phyloP scores from a whole-genome alignment of 2,113 vertebrate species.

The Hippocampus zosterae region DNA sequence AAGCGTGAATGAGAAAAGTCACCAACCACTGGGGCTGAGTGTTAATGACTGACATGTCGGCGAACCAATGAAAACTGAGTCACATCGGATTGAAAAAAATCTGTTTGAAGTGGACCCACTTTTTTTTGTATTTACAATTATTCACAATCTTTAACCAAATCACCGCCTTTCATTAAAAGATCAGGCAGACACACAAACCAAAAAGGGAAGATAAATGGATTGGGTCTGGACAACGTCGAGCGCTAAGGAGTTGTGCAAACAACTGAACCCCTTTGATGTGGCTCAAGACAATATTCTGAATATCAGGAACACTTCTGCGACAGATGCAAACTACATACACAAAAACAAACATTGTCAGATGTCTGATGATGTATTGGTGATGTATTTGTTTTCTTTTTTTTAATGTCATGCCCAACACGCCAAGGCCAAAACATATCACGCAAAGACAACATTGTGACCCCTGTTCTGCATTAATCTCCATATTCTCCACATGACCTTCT shows the following conservation, averaged over 20 bases:
- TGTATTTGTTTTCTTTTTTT: background rate
- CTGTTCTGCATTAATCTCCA: background rate
- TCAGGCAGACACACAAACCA: conserved; percentile 21
- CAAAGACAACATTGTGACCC: no score
- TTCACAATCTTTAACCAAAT: conserved; percentile 62
- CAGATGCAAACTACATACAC: background rate
- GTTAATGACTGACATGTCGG: no score
- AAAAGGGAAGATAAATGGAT: conserved; percentile 38
- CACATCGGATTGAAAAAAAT: no score
- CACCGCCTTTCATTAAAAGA: conserved; percentile 68
- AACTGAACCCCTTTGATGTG: background rate
- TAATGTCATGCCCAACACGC: no score
- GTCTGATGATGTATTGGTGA: background rate
- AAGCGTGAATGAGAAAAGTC: no score
- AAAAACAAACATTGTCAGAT: background rate
- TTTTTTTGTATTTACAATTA: background rate
- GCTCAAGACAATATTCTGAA: background rate
- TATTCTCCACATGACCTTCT: background rate
- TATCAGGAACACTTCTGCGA: background rate
- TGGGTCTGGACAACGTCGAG: conserved; percentile 22
- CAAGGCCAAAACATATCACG: no score
- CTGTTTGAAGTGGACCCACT: conserved; percentile 11
- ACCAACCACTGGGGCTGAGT: no score
- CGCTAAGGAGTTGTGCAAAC: background rate
- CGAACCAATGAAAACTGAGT: no score